Conservation (phyloP, 2,888 invertebrate genomes). For the Priapulus caudatus region DNA sequence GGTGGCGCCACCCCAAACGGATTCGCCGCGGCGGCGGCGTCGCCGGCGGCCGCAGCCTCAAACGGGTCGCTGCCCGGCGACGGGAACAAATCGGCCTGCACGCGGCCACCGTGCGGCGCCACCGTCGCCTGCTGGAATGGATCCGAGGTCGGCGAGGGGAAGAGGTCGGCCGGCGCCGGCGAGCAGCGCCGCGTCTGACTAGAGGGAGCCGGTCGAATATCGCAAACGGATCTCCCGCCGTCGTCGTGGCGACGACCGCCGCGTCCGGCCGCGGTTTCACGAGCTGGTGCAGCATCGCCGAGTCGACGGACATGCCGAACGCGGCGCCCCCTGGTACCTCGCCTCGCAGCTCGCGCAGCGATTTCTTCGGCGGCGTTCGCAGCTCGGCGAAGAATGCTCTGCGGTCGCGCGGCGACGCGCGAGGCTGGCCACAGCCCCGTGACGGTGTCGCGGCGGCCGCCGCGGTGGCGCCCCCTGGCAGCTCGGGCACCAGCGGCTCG, state of each 20-base stretch:
- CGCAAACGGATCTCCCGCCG: no score
- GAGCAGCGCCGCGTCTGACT: no score
- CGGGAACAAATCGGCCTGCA: no score
- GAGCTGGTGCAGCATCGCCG: not conserved
- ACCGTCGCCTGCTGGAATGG: not conserved
- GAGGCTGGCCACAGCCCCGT: no score
- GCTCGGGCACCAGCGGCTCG: not conserved
- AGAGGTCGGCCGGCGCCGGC: no score
- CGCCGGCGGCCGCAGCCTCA: not conserved
- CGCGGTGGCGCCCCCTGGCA: no score
- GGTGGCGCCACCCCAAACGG: not conserved
- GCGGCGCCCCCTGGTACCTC: not conserved
- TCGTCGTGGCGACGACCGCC: no score
- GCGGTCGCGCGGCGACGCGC: no score
- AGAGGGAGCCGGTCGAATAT: no score
- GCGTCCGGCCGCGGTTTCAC: no score
- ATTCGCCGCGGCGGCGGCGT: not conserved
- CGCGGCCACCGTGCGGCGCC: not conserved
- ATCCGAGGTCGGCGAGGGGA: not conserved
- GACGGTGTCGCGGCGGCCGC: not conserved
- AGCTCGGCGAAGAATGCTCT: not conserved
- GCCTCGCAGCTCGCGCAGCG: not conserved
- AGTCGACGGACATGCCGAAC: slow-evolving; percentile 3
- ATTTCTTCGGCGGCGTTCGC: not conserved
- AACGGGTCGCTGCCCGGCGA: not conserved